Conservation (phyloP, 2,797 vertebrate species). For the Eulemur coronatus region DNA sequence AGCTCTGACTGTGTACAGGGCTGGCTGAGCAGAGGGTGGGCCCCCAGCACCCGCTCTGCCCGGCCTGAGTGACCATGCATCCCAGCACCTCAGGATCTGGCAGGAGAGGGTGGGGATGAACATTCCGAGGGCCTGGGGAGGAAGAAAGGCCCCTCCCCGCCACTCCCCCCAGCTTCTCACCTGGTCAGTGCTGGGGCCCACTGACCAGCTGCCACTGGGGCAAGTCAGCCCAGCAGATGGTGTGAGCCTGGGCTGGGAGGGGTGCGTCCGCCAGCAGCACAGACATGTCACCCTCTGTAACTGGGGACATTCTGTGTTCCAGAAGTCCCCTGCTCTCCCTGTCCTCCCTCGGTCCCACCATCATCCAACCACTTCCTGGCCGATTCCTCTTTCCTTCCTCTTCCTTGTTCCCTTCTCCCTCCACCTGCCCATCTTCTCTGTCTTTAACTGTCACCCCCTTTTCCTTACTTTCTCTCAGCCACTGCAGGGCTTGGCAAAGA, state of each 20-base stretch:
- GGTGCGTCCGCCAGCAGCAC: background rate
- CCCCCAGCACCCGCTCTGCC: fast-evolving
- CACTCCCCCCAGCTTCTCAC: background rate
- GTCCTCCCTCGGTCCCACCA: background rate
- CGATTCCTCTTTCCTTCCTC: background rate
- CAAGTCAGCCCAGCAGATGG: slow-evolving; percentile 47
- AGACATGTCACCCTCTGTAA: background rate
- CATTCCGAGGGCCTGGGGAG: background rate
- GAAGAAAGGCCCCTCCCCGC: background rate
- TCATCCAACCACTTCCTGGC: background rate
- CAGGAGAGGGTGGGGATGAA: background rate
- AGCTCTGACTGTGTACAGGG: background rate
- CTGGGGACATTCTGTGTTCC: slow-evolving; percentile 30
- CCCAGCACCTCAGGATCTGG: background rate
- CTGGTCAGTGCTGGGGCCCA: slow-evolving; percentile 22
- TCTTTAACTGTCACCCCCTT: background rate
- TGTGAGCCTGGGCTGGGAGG: background rate
- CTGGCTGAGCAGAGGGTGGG: background rate
- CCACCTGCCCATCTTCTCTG: background rate
- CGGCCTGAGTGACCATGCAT: background rate
- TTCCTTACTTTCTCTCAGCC: background rate
- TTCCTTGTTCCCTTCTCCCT: background rate
- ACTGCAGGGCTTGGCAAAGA: background rate
- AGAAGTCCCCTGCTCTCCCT: background rate
- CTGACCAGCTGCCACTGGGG: slow-evolving; percentile 50